Conservation (phyloP, 92 coral and sea anemone genomes). For the Paramuricea clavata region DNA sequence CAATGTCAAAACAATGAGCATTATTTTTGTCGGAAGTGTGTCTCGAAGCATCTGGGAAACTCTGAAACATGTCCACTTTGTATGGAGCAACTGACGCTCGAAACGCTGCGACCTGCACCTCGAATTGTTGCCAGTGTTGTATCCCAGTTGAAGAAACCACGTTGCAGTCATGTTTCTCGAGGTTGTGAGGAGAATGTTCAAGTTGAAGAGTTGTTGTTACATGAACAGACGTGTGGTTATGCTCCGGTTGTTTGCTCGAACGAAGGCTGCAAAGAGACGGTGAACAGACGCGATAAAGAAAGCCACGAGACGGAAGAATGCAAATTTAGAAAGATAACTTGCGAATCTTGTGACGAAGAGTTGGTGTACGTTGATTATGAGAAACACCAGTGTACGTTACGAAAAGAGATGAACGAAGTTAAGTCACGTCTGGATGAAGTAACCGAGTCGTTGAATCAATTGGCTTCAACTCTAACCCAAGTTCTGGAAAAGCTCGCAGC, state of each 20-base stretch:
- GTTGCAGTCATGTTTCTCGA: slow-evolving; percentile 5
- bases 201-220: not conserved
- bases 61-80: slow-evolving; percentile 53
- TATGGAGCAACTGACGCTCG: slow-evolving; percentile 43
- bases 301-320: slow-evolving; percentile 33
- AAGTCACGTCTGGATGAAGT: not conserved
- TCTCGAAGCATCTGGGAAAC: slow-evolving; percentile 13
- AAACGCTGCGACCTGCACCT: slow-evolving; percentile 59
- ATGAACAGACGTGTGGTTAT: slow-evolving; percentile 14
- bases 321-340: slow-evolving; percentile 22
- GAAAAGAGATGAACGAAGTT: slow-evolving; percentile 25
- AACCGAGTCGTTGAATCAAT: not conserved
- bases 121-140: slow-evolving; percentile 21
- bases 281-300: slow-evolving; percentile 26
- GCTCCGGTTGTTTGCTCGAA: slow-evolving; percentile 24
- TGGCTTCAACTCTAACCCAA: not conserved
- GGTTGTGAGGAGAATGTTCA: slow-evolving; percentile 25
- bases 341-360: slow-evolving; percentile 11
- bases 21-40: slow-evolving; percentile 36
- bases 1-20: slow-evolving; percentile 39
- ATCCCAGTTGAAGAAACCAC: slow-evolving; percentile 27
- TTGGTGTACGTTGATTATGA: not conserved
- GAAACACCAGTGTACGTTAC: not conserved
- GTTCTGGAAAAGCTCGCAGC: not conserved
- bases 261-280: slow-evolving; percentile 29